A percentile compares a stretch with the other conserved stretches of the same genome.
phyloP scores from a whole-genome alignment of 2,888 invertebrate species.

The Onthophagus sagittarius region DNA sequence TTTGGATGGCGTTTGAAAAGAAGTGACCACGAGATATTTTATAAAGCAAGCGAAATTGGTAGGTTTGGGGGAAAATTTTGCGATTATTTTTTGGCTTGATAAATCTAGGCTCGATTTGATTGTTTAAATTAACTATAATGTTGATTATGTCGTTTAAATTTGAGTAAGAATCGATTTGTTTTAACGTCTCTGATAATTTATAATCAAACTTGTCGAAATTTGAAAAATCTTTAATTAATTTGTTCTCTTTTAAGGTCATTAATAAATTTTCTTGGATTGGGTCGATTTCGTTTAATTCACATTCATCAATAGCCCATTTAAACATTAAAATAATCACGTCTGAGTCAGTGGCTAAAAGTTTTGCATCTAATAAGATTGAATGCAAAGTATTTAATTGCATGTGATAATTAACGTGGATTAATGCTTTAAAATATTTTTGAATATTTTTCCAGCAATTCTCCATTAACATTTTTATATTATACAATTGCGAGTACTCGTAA shows the following conservation, averaged over 20 bases:
- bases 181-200: conserved; percentile 14
- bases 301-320: conserved; percentile 56
- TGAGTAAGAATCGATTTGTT: conserved; percentile 15
- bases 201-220: conserved; percentile 16
- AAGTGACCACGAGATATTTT: conserved; percentile 24
- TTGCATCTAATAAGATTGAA: conserved; percentile 51
- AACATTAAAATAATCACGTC: conserved; percentile 54
- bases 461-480: conserved; percentile 53
- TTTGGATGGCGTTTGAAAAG: conserved; percentile 13
- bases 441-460: conserved; percentile 55
- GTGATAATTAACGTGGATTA: conserved; percentile 52
- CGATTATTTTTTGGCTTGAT: neutral
- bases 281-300: conserved; percentile 48
- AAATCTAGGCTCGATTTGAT: neutral
- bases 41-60: conserved; percentile 26
- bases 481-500: conserved; percentile 60
- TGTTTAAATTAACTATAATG: conserved; percentile 12
- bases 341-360: conserved; percentile 53
- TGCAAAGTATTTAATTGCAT: conserved; percentile 53
- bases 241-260: conserved; percentile 43
- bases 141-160: conserved; percentile 14
- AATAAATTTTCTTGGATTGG: conserved; percentile 50
- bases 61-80: conserved; percentile 15
- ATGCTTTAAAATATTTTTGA: conserved; percentile 54
- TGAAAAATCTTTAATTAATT: conserved; percentile 16